Evolutionary conservation across 2,888 invertebrate species (phyloP), one percentile per base, ranked within the genome.

Genomic region (Dinocampus coccinellae): DNA sequence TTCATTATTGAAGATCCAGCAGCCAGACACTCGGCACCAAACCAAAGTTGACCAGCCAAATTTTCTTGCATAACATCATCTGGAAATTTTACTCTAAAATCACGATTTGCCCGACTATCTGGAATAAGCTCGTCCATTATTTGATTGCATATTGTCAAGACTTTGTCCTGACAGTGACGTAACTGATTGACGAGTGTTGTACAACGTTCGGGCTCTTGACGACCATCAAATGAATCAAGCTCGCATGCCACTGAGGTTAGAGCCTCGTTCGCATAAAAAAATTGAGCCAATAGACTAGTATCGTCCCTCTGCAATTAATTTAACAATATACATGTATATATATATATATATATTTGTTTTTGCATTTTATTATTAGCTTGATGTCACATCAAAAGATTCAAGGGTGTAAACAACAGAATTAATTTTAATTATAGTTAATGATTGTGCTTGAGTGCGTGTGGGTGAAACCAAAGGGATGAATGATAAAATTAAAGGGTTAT

Each of bases 1-100:
- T 99, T 98, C 93, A 99, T 94, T 79, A 99, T 99, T 67, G 97
- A 98, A 0, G 98, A 98, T 53, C 99, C 99, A 33, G 99, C 99
- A 29, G 99, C 98, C 79, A 99, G 90, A 87, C 99, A 99, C 94
- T 99, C 99, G 71, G 99, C 99, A 20, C 99, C 99, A 88, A 99
- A 99, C 99, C 99, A 99, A 57, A 99, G 91, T 89, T 99, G 99
- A 0, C 99, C 99, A 47, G 98, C 97, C 74, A 99, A 90, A 89
- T 97, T 98, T 87, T 99, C 99, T 88, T 98, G 98, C 78, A 99
- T 91, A 11, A 99, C 97, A 87, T 99, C 99, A 87, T 99, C 99
- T 0, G 99, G 99, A 85, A 99, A 99, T 89, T 99, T 99, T 71
- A 97, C 97, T 61, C 99, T 91, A 89, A 98, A 99, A 81, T 98